These are phyloP conservation scores for Xiphydria camelus DNA, from an alignment of 2,888 invertebrate species.

Conservation along the genomic window DNA sequence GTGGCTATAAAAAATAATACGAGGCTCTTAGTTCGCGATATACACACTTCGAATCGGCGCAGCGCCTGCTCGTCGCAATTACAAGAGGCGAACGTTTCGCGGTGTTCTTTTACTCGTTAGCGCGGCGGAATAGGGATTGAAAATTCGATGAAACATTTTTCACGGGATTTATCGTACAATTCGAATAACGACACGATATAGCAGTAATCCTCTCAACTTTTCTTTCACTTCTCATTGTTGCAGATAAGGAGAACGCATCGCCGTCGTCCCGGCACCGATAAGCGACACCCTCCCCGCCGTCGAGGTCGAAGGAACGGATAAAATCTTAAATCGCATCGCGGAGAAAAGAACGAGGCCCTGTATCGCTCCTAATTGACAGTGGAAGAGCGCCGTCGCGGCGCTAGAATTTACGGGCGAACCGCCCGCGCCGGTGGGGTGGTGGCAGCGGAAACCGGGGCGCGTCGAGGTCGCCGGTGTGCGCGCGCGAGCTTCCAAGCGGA, in stretches of 20 bases:
- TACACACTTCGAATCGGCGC: no score
- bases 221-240: constrained; percentile 23
- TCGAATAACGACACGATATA: no score
- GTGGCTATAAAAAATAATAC: no score
- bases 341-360: constrained; percentile 31
- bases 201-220: no score
- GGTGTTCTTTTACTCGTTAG: no score
- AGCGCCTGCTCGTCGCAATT: no score
- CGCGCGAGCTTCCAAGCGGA: constrained; percentile 34
- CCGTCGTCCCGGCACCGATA: constrained; percentile 14
- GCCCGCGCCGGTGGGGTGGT: constrained; percentile 9
- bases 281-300: constrained; percentile 15
- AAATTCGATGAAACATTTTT: no score
- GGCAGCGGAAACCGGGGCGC: constrained; percentile 6
- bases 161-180: no score
- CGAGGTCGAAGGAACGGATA: constrained; percentile 26
- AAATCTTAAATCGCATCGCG: constrained; percentile 31
- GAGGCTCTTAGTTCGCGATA: no score
- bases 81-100: no score
- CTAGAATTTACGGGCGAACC: constrained; percentile 42
- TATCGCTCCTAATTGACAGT: constrained; percentile 48
- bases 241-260: constrained; percentile 19
- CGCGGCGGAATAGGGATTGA: no score
- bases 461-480: no score
- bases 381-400: constrained; percentile 5